Evolutionary conservation across 2,888 invertebrate genomes (phyloP), one percentile per base, ranked within the genome.

Genomic region (Meiosimyza decipiens): DNA sequence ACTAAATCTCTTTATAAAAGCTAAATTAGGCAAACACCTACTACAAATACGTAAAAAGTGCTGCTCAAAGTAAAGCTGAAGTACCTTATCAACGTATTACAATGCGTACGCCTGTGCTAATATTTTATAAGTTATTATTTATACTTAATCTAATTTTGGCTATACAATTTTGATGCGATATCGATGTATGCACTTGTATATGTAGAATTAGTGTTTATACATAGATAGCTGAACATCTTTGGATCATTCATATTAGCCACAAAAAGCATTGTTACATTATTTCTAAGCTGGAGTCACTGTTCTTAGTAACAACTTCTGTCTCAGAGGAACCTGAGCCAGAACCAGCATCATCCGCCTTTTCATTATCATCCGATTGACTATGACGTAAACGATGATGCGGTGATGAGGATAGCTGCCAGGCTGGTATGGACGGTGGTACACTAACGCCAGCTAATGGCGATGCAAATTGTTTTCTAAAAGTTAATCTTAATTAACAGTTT

Each of bases 391-490:
- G 81, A 66, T 79, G 82, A 49, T 73, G 75, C 2, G 82, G 79
- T 1, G 84, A 79, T 62, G 79, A 77, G 3, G 84, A 80, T 73
- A 94, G 87, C 85, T 95, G 94, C 95, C 95, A 95, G 15, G 93
- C 91, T 22, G 95, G 94, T 79, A 95, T 94, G 1, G 93, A 93
- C 1, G 92, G 90, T 1, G 91, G 91, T 28, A 80, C 79, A 3
- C 79, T 54, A 40, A 91, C 90, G 0, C 91, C 87, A 3, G 91
- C 89, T 13, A 88, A 90, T 3, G 93, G 90, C 13, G 91, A 90
- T 22, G 94, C 93, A 85, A 95, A 95, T 87, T 94, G 94, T 86
- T 94, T 94, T 81, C 94, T 93, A 72, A 11, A 65, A 50, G 49
- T 16, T 40, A 40, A 40, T 40, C 40, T 40, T 40, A 9, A 40